These are phyloP conservation scores for Bujurquina vittata DNA, from an alignment of 2,113 vertebrate genomes.

Conservation along the genomic window DNA sequence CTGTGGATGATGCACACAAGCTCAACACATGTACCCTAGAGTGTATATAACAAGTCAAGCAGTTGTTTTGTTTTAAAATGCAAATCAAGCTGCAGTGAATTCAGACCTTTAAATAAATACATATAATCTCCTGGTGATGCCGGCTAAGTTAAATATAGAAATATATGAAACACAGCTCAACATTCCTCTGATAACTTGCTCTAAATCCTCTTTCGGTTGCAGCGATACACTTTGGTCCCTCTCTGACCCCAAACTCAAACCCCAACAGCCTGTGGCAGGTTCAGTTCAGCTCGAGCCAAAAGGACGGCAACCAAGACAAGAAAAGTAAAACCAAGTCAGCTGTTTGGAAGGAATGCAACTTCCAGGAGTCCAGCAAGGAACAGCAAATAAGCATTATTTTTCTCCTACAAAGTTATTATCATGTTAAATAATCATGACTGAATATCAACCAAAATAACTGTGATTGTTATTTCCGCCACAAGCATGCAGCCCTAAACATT, in stretches of 20 bases:
- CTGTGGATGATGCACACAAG: not conserved
- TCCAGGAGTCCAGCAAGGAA: not conserved
- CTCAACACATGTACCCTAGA: not conserved
- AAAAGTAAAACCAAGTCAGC: not conserved
- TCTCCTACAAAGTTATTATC: not conserved
- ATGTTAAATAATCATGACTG: not conserved
- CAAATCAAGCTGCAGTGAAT: not conserved
- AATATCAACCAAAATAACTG: not conserved
- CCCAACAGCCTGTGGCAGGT: not conserved
- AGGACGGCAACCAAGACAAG: not conserved
- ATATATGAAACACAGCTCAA: not conserved
- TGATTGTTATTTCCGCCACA: not conserved
- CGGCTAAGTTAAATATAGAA: not conserved
- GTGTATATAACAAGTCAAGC: not conserved
- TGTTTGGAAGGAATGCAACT: not conserved
- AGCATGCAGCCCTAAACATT: not conserved
- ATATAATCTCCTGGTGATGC: not conserved
- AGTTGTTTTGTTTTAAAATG: no score
- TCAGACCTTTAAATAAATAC: not conserved
- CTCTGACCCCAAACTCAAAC: not conserved
- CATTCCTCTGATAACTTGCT: not conserved
- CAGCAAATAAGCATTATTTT: not conserved
- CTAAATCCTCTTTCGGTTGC: not conserved
- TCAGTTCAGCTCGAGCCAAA: not conserved
- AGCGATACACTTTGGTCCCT: no score